Evolutionary conservation across 2,113 vertebrate genomes (phyloP), one percentile per base, ranked within the genome.

Genomic region (Muntiacus muntjak): DNA sequence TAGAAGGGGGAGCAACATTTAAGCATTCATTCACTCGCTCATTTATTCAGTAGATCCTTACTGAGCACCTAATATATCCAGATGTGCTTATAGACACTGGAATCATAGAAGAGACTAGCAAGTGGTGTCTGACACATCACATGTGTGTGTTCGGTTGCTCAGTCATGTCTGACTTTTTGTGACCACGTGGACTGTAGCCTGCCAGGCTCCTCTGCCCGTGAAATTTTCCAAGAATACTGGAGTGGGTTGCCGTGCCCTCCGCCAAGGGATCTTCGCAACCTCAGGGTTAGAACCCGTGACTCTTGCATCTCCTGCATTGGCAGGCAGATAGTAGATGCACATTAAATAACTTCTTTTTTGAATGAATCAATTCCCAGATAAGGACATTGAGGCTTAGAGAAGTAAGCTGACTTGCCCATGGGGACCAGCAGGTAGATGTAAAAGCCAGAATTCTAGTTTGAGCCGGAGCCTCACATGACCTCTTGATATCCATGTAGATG

Each of bases 61-160:
- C 40, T 57, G 58, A 96, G 26, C 36, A 58, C 15, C 30, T 97
- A 92, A 36, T 96, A 81, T 50, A 71, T 89, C 93, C 86, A 93
- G 13, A 3, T 15, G 60, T 58, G 7, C 10, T 84, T 71, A 4
- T 2, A 78, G 12, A 6, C 21, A 54, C 33, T 21, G 6, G 23
- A 33, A 54, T 85, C 9, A 52, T 19, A 7, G 36, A 28, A 83
- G 2, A 30, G 1, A 55, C 88, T 40, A 36, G 33, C 57, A 6
- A 92, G 40, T 21, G 54, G n/a, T 1, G 16, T 26, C 58, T 84
- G 47, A 1, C 33, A 74, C 23, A 11, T 7, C 40, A 12, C 26
- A 2, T 76, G 23, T 76, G 40, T 76, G 40, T 43, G 23, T 76
- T 26, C 6, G 7, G 12, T 43, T 26, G 40, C 6, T 76, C 71